Conservation (phyloP, 1,140 invertebrate genomes). For the Drosophila nigrodunni region DNA sequence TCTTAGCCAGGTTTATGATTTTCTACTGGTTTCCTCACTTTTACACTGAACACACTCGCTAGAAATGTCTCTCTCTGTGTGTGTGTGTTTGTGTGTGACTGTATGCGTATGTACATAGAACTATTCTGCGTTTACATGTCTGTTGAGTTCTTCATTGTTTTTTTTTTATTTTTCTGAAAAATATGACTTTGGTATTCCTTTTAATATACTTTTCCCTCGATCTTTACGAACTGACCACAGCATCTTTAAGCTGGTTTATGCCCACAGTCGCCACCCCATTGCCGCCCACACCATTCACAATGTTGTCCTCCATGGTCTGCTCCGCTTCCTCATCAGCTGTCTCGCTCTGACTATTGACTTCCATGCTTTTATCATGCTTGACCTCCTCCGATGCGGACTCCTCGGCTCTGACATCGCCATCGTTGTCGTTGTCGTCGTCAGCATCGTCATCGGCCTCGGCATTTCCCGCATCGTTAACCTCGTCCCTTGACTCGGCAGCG, state of each 20-base stretch:
- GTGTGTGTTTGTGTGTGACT: background rate
- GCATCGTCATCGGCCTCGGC: too few species aligned
- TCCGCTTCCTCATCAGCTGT: slow-evolving; percentile 13
- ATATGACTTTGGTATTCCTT: slow-evolving; percentile 82
- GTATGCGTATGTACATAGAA: slow-evolving; percentile 53
- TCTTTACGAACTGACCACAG: slow-evolving; percentile 68
- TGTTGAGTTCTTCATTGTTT: slow-evolving; percentile 25
- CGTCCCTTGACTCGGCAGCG: slow-evolving; percentile 3
- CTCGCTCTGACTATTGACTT: slow-evolving; percentile 30
- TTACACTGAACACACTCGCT: background rate
- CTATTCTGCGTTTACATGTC: slow-evolving; percentile 39
- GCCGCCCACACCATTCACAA: slow-evolving; percentile 48
- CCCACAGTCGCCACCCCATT: slow-evolving; percentile 31
- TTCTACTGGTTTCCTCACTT: background rate
- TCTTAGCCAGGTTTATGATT: slow-evolving; percentile 47
- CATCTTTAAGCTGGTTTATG: slow-evolving; percentile 62
- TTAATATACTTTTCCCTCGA: slow-evolving; percentile 18
- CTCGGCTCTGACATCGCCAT: slow-evolving; percentile 8
- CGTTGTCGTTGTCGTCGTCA: background rate
- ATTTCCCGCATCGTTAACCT: background rate
- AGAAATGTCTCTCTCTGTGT: slow-evolving; percentile 17
- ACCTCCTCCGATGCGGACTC: slow-evolving; percentile 3
- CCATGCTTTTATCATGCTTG: slow-evolving; percentile 29
- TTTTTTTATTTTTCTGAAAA: slow-evolving; percentile 82
- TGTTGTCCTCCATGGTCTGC: slow-evolving; percentile 33